These are phyloP conservation scores for Nemurella pictetii DNA, from an alignment of 2,888 invertebrate genomes.

Conservation along the genomic window DNA sequence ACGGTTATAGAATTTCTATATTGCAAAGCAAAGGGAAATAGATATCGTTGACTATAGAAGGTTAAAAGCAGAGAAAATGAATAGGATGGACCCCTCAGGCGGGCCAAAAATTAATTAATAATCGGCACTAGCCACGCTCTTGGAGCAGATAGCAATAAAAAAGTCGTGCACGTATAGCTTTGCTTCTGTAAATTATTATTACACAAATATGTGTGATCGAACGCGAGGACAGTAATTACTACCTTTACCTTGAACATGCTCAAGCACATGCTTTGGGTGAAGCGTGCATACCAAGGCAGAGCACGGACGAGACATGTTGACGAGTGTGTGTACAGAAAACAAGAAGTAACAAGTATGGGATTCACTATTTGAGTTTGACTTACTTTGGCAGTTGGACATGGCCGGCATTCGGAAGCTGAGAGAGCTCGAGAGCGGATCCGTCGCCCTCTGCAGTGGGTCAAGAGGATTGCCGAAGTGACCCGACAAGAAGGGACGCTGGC, in stretches of 20 bases:
- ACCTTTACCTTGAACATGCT: too few relatives aligned
- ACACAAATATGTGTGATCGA: neutral
- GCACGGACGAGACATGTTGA: too few relatives aligned
- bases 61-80: slow-evolving; percentile 39
- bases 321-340: neutral
- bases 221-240: too few relatives aligned
- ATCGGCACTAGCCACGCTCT: slow-evolving; percentile 33
- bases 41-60: neutral
- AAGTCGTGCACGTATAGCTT: neutral
- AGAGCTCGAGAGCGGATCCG: slow-evolving; percentile 74
- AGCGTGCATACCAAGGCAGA: too few relatives aligned
- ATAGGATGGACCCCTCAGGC: slow-evolving; percentile 41
- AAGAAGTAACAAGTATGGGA: slow-evolving; percentile 2
- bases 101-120: slow-evolving; percentile 41
- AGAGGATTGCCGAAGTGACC: slow-evolving; percentile 57
- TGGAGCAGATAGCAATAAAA: neutral
- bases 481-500: slow-evolving; percentile 84
- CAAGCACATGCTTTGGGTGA: too few relatives aligned
- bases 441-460: slow-evolving; percentile 57
- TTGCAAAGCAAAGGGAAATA: slow-evolving; percentile 13
- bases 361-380: slow-evolving; percentile 58
- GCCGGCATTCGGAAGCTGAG: slow-evolving; percentile 72
- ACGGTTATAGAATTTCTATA: slow-evolving; percentile 23
- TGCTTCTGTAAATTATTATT: neutral
- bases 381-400: slow-evolving; percentile 87